Percentiles rank a stretch among this genome's conserved stretches.
phyloP scores from a whole-genome alignment of 2,888 invertebrate species.

The Acronicta leporina region DNA sequence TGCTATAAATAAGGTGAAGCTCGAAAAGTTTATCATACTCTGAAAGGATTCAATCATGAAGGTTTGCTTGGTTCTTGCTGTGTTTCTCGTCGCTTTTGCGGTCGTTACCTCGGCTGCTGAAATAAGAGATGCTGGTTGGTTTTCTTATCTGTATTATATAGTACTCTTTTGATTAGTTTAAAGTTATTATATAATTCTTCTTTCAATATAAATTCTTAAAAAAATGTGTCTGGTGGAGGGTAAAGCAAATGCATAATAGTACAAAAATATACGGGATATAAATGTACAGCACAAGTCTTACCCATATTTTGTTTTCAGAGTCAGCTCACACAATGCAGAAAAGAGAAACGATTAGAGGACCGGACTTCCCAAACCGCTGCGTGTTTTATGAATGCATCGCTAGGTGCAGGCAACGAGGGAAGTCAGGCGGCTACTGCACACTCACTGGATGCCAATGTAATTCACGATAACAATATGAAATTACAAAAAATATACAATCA shows the following conservation, averaged over 20 bases:
- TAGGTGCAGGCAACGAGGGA: constrained; percentile 67
- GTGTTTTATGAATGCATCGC: constrained; percentile 76
- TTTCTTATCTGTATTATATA: neutral
- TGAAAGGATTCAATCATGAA: constrained; percentile 66
- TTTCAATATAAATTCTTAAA: too few species aligned
- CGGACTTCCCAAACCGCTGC: constrained; percentile 58
- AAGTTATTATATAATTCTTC: too few species aligned
- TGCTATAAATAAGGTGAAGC: constrained; percentile 69
- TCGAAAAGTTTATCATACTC: constrained; percentile 58
- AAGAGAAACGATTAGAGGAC: constrained; percentile 64
- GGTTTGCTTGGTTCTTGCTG: constrained; percentile 60
- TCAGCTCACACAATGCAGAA: constrained; percentile 43
- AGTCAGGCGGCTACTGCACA: constrained; percentile 72
- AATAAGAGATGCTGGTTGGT: constrained; percentile 21
- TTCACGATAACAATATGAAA: constrained; percentile 48
- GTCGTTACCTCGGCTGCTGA: constrained; percentile 39
- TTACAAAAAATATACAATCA: neutral
- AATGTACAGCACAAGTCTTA: too few species aligned
- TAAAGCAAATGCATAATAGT: too few species aligned
- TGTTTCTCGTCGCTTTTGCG: constrained; percentile 58
- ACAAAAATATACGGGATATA: too few species aligned
- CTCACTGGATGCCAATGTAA: constrained; percentile 75
- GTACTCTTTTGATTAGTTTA: too few species aligned
- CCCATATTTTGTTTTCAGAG: constrained; percentile 44
- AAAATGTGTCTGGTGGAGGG: too few species aligned